Percentiles rank a stretch among this genome's conserved stretches.
phyloP scores from a whole-genome alignment of 2,113 vertebrate genomes.

The Nothocercus nigrocapillus region DNA sequence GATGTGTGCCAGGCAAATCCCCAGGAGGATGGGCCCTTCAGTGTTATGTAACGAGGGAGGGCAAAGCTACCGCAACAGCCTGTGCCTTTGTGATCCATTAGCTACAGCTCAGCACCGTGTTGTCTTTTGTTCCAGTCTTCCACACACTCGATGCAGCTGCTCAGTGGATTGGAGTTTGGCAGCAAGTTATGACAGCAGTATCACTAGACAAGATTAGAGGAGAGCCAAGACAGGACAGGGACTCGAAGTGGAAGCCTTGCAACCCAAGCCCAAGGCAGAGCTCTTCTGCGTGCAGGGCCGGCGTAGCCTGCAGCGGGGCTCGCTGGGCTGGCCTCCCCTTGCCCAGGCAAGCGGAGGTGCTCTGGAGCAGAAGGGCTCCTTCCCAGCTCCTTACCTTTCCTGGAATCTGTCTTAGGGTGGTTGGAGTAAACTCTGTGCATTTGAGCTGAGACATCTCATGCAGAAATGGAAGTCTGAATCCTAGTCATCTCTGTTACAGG shows the following conservation, averaged over 20 bases:
- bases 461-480: background rate
- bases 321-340: rapidly evolving
- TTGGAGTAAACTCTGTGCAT: background rate
- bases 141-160: background rate
- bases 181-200: background rate
- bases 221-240: background rate
- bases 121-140: too few relatives aligned
- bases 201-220: background rate
- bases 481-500: background rate
- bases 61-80: background rate
- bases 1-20: background rate
- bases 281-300: background rate
- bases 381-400: background rate
- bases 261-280: background rate
- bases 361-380: background rate
- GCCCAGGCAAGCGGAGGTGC: background rate
- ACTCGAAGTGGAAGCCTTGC: background rate
- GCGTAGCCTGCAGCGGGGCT: background rate
- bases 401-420: background rate
- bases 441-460: background rate
- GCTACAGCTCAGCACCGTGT: background rate
- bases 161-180: background rate
- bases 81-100: background rate
- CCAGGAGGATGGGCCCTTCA: background rate
- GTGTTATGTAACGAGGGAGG: background rate